phyloP scores from a whole-genome alignment of 2,797 vertebrate genomes.

The Pantherophis alleghaniensis region DNA sequence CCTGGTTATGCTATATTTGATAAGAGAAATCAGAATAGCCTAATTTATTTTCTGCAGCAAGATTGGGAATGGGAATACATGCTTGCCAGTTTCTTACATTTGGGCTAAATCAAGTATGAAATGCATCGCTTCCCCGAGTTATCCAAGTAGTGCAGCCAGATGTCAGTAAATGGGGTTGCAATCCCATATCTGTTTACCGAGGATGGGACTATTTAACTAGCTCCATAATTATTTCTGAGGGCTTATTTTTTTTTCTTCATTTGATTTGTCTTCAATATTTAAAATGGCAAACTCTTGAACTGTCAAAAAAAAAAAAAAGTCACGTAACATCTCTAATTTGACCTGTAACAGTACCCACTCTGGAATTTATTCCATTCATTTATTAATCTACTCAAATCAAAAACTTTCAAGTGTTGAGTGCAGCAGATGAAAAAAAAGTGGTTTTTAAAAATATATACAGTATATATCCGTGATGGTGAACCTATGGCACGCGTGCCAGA shows the following conservation, averaged over 20 bases:
- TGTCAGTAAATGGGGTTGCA: background rate
- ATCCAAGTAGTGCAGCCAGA: background rate
- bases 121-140: conserved; percentile 15
- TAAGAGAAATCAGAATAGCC: conserved; percentile 27
- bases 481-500: no score
- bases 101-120: conserved; percentile 35
- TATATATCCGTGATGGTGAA: no score
- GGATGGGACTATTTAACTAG: background rate
- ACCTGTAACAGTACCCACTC: background rate
- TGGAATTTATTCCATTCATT: background rate
- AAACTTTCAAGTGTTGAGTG: background rate
- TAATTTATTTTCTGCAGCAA: conserved; percentile 16
- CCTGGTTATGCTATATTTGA: conserved; percentile 28
- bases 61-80: conserved; percentile 11
- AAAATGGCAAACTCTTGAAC: background rate
- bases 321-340: background rate
- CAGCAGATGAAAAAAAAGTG: background rate
- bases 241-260: background rate
- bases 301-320: background rate
- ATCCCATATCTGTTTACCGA: background rate
- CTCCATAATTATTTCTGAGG: background rate
- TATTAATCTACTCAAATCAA: background rate
- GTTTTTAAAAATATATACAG: background rate
- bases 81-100: conserved; percentile 30
- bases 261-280: background rate